These are phyloP conservation scores for Clamator glandarius DNA, from an alignment of 2,797 vertebrate genomes.

Conservation along the genomic window DNA sequence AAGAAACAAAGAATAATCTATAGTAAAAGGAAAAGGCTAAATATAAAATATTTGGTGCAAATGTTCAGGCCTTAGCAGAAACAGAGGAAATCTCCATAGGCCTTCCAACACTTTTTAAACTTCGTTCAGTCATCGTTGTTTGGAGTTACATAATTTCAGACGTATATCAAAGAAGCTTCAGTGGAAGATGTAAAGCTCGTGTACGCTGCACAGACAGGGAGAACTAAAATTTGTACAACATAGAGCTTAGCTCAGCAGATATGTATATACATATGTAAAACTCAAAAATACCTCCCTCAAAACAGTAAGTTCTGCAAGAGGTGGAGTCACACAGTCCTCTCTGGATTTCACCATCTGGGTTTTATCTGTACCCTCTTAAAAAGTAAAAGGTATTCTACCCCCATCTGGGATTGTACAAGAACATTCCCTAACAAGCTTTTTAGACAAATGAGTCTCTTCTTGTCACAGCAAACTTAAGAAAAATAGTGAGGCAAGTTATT, in stretches of 20 bases:
- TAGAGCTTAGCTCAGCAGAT: neutral
- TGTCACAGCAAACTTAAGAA: neutral
- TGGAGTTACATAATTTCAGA: neutral
- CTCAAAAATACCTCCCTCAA: neutral
- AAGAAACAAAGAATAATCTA: neutral
- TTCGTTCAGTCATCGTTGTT: neutral
- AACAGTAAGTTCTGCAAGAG: neutral
- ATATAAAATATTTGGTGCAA: neutral
- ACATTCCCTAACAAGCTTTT: neutral
- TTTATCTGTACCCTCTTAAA: neutral
- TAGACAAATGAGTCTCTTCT: neutral
- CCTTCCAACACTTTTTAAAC: neutral
- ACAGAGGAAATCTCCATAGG: neutral
- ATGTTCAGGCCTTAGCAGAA: neutral
- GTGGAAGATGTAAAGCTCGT: neutral
- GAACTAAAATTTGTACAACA: neutral
- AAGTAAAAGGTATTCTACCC: neutral
- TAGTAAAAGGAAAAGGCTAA: neutral
- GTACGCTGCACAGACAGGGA: neutral
- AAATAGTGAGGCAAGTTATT: neutral
- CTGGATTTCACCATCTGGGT: neutral
- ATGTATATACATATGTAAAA: neutral
- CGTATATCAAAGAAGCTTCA: neutral
- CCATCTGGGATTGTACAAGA: neutral
- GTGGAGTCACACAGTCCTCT: neutral